These are phyloP conservation scores for Sebastes kiyomatsui DNA, from an alignment of 2,797 vertebrate species.

Conservation along the genomic window DNA sequence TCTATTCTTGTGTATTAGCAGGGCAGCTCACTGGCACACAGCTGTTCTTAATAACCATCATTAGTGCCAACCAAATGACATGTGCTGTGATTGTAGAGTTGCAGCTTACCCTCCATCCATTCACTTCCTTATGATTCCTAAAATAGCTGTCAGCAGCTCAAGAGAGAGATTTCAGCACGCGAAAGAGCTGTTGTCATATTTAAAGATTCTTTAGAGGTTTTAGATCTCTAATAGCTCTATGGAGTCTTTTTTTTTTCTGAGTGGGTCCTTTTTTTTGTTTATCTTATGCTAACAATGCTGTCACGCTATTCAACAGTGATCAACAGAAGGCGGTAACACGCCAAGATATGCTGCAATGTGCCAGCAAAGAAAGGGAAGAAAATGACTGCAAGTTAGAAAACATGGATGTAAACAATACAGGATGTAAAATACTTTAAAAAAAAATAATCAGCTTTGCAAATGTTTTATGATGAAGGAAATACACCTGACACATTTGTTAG, in stretches of 20 bases:
- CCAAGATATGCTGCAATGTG: neutral
- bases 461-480: neutral
- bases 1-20: slow-evolving; percentile 7
- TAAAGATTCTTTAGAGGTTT: neutral
- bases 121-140: slow-evolving; percentile 49
- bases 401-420: neutral
- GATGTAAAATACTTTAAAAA: neutral
- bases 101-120: slow-evolving; percentile 37
- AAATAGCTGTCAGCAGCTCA: slow-evolving; percentile 18
- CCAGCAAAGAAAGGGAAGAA: neutral
- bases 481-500: neutral
- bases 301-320: neutral
- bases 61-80: slow-evolving; percentile 70
- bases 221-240: neutral
- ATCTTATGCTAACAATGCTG: neutral
- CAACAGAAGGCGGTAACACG: neutral
- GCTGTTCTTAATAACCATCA: slow-evolving; percentile 79
- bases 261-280: neutral
- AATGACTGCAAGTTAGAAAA: neutral
- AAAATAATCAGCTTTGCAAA: neutral
- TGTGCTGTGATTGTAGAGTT: slow-evolving; percentile 47
- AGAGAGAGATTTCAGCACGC: slow-evolving; percentile 4
- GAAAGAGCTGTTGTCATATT: slow-evolving; percentile 6
- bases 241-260: neutral
- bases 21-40: slow-evolving; percentile 64